These are phyloP conservation scores for Anthoptus insignis DNA, from an alignment of 2,888 invertebrate species.

Conservation along the genomic window DNA sequence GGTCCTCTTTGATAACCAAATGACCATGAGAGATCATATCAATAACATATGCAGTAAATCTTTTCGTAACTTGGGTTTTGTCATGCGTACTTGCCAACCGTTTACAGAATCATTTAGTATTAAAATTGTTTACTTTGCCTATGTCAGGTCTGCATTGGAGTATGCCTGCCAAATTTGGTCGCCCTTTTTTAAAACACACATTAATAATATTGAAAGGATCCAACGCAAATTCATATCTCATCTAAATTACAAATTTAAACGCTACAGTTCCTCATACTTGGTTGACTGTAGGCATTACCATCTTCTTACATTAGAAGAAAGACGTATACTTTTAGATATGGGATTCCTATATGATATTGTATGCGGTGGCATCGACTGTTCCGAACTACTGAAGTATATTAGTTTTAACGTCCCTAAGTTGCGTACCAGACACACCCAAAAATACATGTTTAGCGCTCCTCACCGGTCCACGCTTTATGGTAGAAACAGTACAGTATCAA, in stretches of 20 bases:
- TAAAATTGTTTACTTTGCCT: background rate
- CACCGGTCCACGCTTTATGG: background rate
- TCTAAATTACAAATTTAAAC: slow-evolving; percentile 1
- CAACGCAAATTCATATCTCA: background rate
- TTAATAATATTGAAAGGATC: background rate
- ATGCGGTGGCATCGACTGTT: background rate
- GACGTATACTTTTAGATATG: background rate
- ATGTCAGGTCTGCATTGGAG: background rate
- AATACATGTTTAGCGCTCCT: background rate
- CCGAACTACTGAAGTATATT: background rate
- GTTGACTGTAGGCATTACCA: background rate
- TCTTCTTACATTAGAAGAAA: background rate
- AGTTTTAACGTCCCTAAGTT: background rate
- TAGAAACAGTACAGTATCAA: background rate
- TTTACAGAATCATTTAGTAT: background rate
- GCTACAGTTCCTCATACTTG: background rate
- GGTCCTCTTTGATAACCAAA: background rate
- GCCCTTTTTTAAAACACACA: background rate
- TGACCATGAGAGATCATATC: background rate
- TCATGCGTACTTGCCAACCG: background rate
- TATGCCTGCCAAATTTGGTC: background rate
- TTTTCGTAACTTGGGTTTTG: background rate
- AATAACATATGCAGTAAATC: background rate
- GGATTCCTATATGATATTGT: background rate
- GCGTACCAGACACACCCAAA: background rate